Base-by-base conservation (phyloP, 1,140 invertebrate species). In the Littorina saxatilis region DNA sequence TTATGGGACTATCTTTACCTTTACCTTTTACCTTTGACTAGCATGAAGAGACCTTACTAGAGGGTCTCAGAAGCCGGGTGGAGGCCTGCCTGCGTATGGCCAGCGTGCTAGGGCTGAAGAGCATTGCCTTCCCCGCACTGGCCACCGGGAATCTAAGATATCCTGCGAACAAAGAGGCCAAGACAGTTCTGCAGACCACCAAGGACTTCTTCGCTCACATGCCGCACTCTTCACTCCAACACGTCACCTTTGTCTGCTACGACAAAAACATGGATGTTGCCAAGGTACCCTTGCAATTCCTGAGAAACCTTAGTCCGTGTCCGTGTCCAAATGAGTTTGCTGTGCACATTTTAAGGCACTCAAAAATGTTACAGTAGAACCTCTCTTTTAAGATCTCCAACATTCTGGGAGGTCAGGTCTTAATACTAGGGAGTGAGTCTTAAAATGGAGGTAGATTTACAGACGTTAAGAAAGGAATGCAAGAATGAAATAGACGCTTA, bases 41-140 rank as follows among this genome's bases (percentile, higher is more conserved):
- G n/a, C n/a, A n/a, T n/a, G n/a, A n/a, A n/a, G n/a, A n/a, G n/a
- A n/a, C n/a, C n/a, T n/a, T 68, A 15, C 66, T 68, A 15, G 29
- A 39, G 27, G 66, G 15, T 20, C 66, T 68, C 11, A 37, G 66
- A 20, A 68, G 13, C 66, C 66, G 35, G 9, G 66, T 68, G 66
- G 32, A 68, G 35, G 66, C 66, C 1, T 68, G 66, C 23, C 66
- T 68, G 66, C 20, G 32, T 17, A 13, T 68, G 66, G 66, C 66
- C 66, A 68, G 66, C 66, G 4, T 68, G 7, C 37, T 39, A 23
- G 66, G 66, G 29, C 39, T 68, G 29, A 68, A 35, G 4, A 68
- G 66, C 66, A 68, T 68, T 35, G 66, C 39, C 13, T 68, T 68
- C 17, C 66, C 66, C 0, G 66, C 66, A 4, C 32, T 68, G 66